Evolutionary conservation across 2,888 invertebrate species (phyloP), one percentile per base, ranked within the genome.

Genomic region (Pristionchus arcanus): DNA sequence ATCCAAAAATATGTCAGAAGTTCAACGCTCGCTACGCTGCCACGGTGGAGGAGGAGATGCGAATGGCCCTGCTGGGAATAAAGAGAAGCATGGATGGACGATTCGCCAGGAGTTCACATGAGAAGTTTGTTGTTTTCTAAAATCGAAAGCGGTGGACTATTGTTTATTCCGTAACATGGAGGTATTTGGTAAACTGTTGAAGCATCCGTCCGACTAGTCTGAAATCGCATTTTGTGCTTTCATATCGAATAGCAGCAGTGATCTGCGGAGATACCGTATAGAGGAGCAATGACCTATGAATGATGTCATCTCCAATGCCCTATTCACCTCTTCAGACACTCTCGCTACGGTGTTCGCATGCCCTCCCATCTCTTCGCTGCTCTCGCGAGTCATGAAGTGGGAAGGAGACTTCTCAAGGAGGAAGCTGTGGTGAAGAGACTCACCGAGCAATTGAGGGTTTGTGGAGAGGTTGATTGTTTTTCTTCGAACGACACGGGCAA

Each of bases 41-140:
- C 21, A 96, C 98, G 53, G 97, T 98, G 59, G 99, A 99, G 95
- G 97, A 97, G 87, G 97, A 97, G 92, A 97, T 98, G 93, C 97
- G 98, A 95, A 97, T 98, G 95, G 97, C 97, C 63, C 96, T 98
- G 93, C 98, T 98, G 2, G 96, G 97, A 90, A 97, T 97, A 95
- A 97, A 97, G 94, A 96, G 97, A 92, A 97, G 97, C 86, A 97
- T 97, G 94, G 97, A 97, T 94, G 97, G 97, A 0, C 96, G 96
- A 90, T 97, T 97, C 94, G 97, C 97, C 90, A 96, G 97, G 90
- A 96, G 97, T 91, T 96, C 96, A 92, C 97, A 96, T 93, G 93
- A 95, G 92, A 92, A 91, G 91, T 91, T 25, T 15, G 59, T 59
- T 59, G 1, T 19, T 59, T 59, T 59, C 15, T 59, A 5, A 19